Evolutionary conservation across 2,113 vertebrate species (phyloP).

Genomic region (Gobio gobio): DNA sequence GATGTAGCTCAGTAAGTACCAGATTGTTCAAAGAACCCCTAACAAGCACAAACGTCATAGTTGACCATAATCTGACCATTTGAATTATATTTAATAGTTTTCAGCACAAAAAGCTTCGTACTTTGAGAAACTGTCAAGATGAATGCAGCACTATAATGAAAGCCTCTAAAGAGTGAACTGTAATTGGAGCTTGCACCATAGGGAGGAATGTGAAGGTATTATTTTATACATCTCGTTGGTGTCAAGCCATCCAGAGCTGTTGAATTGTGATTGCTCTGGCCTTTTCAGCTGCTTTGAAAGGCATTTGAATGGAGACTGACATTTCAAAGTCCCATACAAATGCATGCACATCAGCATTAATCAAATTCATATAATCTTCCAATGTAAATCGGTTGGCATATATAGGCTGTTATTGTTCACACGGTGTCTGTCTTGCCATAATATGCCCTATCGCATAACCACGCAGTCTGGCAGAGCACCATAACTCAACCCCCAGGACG

Average conservation of each 20-base stretch:
- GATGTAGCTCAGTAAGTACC: not conserved
- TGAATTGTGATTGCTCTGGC: slow-evolving; percentile 27
- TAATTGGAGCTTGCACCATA: slow-evolving; percentile 36
- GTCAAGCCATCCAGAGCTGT: slow-evolving; percentile 24
- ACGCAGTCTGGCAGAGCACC: not conserved
- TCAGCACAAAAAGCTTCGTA: not conserved
- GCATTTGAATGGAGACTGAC: slow-evolving; percentile 19
- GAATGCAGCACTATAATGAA: not conserved
- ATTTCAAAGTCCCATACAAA: slow-evolving; percentile 21
- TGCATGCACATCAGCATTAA: slow-evolving; percentile 16
- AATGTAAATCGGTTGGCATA: not conserved
- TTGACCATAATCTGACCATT: not conserved
- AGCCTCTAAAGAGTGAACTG: slow-evolving; percentile 1
- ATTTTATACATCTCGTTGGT: slow-evolving; percentile 28
- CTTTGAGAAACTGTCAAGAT: slow-evolving; percentile 14
- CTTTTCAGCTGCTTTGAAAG: slow-evolving; percentile 24
- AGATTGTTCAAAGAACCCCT: not conserved
- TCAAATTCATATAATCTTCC: slow-evolving; percentile 25
- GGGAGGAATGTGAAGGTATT: slow-evolving; percentile 33
- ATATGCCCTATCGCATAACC: slow-evolving; percentile 15
- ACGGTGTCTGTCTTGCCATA: not conserved
- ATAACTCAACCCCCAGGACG: slow-evolving; percentile 23
- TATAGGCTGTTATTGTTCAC: slow-evolving; percentile 3
- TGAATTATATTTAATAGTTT: slow-evolving; percentile 7
- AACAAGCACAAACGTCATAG: not conserved